Evolutionary conservation across 2,797 vertebrate species (phyloP).

Genomic region (Crocodylus rhombifer): DNA sequence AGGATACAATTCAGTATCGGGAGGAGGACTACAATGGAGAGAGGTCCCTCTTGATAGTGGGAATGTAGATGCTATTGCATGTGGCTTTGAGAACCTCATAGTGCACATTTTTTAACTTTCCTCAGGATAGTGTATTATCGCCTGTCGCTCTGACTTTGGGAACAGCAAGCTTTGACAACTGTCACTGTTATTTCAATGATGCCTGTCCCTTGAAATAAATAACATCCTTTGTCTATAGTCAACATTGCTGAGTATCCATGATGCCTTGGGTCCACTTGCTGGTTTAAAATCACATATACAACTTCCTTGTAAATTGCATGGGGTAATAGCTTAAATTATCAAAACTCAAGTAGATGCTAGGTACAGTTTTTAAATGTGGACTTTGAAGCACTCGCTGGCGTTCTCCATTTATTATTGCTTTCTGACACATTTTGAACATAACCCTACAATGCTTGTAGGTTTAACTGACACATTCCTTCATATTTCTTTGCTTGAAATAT

Average conservation of each 20-base stretch:
- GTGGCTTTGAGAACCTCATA: neutral
- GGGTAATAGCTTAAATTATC: neutral
- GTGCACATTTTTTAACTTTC: neutral
- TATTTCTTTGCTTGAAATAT: constrained; percentile 16
- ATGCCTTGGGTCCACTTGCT: rapidly evolving
- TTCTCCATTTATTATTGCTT: neutral
- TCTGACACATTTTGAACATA: neutral
- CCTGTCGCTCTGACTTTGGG: neutral
- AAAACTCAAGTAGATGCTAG: neutral
- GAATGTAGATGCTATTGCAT: neutral
- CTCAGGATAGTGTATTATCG: neutral
- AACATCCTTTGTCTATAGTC: neutral
- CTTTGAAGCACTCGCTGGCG: neutral
- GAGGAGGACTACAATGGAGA: rapidly evolving
- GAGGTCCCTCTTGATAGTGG: neutral
- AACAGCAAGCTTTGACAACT: neutral
- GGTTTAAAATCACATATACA: neutral
- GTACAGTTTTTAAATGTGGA: neutral
- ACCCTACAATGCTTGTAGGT: neutral
- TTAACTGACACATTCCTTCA: constrained; percentile 45
- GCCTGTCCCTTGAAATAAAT: neutral
- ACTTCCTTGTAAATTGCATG: neutral
- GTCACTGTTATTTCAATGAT: neutral
- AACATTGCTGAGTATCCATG: neutral
- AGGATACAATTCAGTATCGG: neutral